These are phyloP conservation scores for Urocitellus parryii DNA, from an alignment of 2,113 vertebrate genomes.

Conservation along the genomic window DNA sequence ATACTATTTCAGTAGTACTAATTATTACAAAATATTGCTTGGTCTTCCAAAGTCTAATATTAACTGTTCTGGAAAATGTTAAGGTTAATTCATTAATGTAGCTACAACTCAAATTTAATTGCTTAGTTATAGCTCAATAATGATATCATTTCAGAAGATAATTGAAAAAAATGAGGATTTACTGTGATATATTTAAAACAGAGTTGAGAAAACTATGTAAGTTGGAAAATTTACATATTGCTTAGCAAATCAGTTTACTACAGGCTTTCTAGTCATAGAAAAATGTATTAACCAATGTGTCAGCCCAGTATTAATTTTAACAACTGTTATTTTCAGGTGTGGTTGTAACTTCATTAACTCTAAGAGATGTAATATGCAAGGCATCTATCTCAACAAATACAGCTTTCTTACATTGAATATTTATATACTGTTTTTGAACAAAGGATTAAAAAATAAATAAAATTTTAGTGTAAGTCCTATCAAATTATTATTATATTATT, in stretches of 20 bases:
- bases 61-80: conserved; percentile 64
- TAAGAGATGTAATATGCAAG: conserved; percentile 17
- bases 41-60: conserved; percentile 37
- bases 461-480: neutral
- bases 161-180: conserved; percentile 48
- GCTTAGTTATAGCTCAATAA: conserved; percentile 23
- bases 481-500: neutral
- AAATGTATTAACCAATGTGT: neutral
- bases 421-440: conserved; percentile 18
- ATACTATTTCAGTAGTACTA: conserved; percentile 11
- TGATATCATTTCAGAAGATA: conserved; percentile 42
- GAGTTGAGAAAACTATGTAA: neutral
- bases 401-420: neutral
- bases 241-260: conserved; percentile 16
- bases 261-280: neutral
- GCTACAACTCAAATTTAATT: conserved; percentile 63
- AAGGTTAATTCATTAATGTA: conserved; percentile 66
- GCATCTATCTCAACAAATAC: neutral
- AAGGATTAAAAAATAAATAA: neutral
- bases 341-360: neutral
- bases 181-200: conserved; percentile 31
- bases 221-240: neutral
- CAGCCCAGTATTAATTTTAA: neutral
- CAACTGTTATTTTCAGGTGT: conserved; percentile 37
- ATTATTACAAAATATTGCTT: conserved; percentile 40